phyloP scores from a whole-genome alignment of 1,140 invertebrate species.

The Steinernema khuongi region DNA sequence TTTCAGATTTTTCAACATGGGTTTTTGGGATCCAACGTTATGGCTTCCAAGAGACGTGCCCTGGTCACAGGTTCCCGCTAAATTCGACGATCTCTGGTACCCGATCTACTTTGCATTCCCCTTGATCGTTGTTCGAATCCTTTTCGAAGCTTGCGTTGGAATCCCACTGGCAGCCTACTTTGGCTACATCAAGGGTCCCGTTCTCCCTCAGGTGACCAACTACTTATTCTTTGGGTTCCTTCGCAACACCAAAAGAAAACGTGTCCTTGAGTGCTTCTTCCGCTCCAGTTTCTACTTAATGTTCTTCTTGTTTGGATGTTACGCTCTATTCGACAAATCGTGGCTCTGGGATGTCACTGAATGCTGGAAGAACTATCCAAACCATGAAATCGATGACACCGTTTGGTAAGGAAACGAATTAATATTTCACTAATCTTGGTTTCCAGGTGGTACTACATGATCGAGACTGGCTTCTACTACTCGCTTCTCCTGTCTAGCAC shows the following conservation, averaged over 20 bases:
- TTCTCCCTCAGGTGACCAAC: conserved; percentile 22
- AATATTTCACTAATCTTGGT: neutral
- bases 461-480: conserved; percentile 89
- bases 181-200: neutral
- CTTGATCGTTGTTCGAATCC: conserved; percentile 37
- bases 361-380: conserved; percentile 50
- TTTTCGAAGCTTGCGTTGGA: conserved; percentile 38
- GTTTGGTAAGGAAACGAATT: conserved; percentile 38
- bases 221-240: conserved; percentile 43
- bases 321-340: conserved; percentile 41
- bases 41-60: conserved; percentile 43
- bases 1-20: conserved; percentile 3
- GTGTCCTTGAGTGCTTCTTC: conserved; percentile 47
- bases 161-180: conserved; percentile 24
- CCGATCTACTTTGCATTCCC: conserved; percentile 47
- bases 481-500: conserved; percentile 67
- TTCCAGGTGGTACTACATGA: conserved; percentile 90
- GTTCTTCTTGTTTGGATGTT: conserved; percentile 42
- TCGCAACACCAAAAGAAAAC: conserved; percentile 40
- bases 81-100: conserved; percentile 36
- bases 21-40: conserved; percentile 29
- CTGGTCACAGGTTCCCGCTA: conserved; percentile 38
- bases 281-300: conserved; percentile 41
- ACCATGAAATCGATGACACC: conserved; percentile 34
- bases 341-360: conserved; percentile 48